A percentile compares a stretch with the other conserved stretches of the same genome.
Conservation (phyloP, 2,888 invertebrate genomes). For the Sesamia inferens region DNA sequence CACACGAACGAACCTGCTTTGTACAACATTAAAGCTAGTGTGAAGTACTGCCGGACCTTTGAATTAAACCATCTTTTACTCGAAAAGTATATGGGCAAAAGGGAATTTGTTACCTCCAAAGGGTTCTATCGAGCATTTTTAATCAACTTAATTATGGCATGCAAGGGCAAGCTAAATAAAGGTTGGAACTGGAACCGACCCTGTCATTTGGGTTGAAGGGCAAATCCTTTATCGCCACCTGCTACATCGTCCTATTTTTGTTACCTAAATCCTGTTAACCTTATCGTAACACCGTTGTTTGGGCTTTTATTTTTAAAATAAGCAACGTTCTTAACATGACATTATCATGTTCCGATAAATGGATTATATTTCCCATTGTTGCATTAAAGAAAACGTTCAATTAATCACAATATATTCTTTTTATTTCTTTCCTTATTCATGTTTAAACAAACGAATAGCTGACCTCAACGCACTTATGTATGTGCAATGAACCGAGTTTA, state of each 20-base stretch:
- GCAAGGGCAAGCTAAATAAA: constrained; percentile 36
- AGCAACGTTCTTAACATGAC: constrained; percentile 21
- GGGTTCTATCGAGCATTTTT: constrained; percentile 39
- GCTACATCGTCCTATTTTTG: constrained; percentile 21
- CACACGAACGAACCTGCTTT: too few species aligned
- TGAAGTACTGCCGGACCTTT: too few species aligned
- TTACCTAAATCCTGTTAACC: constrained; percentile 46
- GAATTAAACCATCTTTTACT: constrained; percentile 20
- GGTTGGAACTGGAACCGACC: constrained; percentile 23
- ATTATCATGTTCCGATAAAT: constrained; percentile 45
- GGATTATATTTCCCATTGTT: constrained; percentile 12
- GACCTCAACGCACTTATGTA: neutral
- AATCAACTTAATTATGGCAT: constrained; percentile 46
- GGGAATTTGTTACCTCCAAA: constrained; percentile 28
- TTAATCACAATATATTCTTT: neutral
- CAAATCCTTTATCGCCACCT: constrained; percentile 58
- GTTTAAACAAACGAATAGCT: neutral
- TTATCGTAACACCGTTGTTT: constrained; percentile 31
- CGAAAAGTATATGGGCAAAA: constrained; percentile 20
- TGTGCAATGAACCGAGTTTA: neutral
- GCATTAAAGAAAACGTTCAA: constrained; percentile 11
- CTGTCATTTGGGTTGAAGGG: constrained; percentile 38
- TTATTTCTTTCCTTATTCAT: neutral
- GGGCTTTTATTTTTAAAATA: constrained; percentile 40
- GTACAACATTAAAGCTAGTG: too few species aligned